Base-by-base conservation (phyloP, 2,888 invertebrate species). In the Monoplex corrugatus region DNA sequence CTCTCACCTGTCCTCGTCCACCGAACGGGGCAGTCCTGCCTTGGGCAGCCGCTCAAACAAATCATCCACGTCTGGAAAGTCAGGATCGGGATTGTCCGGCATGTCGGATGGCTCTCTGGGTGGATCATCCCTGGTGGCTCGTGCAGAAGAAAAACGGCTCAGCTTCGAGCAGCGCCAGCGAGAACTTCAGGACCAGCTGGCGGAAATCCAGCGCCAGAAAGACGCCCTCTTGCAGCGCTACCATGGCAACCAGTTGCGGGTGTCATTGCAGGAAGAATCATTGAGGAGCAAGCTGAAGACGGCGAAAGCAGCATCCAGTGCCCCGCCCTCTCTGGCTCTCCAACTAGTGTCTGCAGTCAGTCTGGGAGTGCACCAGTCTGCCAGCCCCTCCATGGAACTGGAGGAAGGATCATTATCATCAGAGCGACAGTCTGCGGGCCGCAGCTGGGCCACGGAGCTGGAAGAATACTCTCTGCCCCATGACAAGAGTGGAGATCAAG, bases 201-300 rank as follows among this genome's bases (percentile, higher is more conserved):
- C 91, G n/a, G 94, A 94, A 45, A 93, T 94, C 40, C 93, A 94
- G 90, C 88, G 91, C 80, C 94, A 94, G 92, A 94, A 94, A 89
- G 93, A 94, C 43, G 93, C 93, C 38, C 94, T 94, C 50, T 90
- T 94, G 45, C 91, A 91, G 44, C 90, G 91, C 28, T 94, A 94
- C 91, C 91, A 93, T 82, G 91, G 89, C 28, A 92, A 91, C 44
- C 92, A 92, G 88, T 87, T 82, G 40, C 87, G 89, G 13, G 78
- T 92, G 2, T 91, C 90, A 32, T 80, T 89, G 40, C 91, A 92
- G 43, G 87, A 90, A 40, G 68, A 38, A 40, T 44, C 68, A 6
- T 84, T 91, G 35, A 84, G 87, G 43, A 75, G 78, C 23, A 91
- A 91, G 72, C 84, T 91, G n/a, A 86, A 57, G 23, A 63, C 84